phyloP scores from a whole-genome alignment of 2,113 vertebrate species.

The Danionella cerebrum region DNA sequence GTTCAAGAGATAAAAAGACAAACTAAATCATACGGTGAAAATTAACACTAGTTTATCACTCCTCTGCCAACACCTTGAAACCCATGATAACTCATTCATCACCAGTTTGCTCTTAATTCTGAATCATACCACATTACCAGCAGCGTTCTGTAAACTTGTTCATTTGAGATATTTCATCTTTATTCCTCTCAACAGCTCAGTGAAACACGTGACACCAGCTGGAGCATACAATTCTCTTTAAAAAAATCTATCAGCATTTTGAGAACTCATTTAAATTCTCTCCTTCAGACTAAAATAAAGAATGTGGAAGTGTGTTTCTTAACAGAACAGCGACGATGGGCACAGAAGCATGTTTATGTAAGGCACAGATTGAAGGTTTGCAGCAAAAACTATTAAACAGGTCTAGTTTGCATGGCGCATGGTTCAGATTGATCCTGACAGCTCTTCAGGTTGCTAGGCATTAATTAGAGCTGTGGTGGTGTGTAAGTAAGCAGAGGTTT shows the following conservation, averaged over 20 bases:
- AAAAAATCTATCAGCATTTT: too few relatives aligned
- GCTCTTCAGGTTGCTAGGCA: constrained; percentile 39
- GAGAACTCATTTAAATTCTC: background rate
- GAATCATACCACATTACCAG: background rate
- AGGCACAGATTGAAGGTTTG: background rate
- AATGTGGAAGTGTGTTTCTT: background rate
- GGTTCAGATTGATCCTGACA: constrained; percentile 43
- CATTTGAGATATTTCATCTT: constrained; percentile 1
- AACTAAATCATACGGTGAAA: background rate
- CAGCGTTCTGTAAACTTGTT: constrained; percentile 5
- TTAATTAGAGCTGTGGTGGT: constrained; percentile 36
- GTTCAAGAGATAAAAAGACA: too few relatives aligned
- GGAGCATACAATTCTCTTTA: too few relatives aligned
- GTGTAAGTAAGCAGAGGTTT: constrained; percentile 23
- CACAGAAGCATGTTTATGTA: background rate
- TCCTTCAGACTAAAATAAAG: background rate
- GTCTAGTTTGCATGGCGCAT: constrained; percentile 28
- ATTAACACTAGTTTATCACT: background rate
- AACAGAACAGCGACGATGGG: background rate
- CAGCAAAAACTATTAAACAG: constrained; percentile 10
- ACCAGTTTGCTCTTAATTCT: background rate
- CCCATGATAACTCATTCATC: background rate
- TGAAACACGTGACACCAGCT: background rate
- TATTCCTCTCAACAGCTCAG: background rate
- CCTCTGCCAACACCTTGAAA: background rate